Evolutionary conservation across 1,140 invertebrate genomes (phyloP).

Genomic region (Caenorhabditis brenneri): DNA sequence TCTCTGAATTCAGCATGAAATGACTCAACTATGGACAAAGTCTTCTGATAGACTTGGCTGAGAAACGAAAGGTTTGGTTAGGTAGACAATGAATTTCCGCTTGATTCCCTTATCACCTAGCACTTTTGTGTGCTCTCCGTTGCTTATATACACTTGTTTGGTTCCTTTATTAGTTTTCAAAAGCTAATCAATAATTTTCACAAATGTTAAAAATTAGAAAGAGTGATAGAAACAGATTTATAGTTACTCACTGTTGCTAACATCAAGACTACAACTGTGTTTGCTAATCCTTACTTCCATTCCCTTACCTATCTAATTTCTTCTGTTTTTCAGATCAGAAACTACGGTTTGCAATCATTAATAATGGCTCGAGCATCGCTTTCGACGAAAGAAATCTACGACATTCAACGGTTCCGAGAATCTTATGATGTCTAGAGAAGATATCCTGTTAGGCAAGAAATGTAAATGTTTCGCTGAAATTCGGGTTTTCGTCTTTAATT

Average conservation of each 20-base stretch:
- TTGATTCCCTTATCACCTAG: constrained; percentile 21
- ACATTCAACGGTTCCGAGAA: constrained; percentile 26
- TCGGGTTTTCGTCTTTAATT: constrained; percentile 13
- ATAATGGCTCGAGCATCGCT: constrained; percentile 43
- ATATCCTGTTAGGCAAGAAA: not conserved
- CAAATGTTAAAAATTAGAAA: not conserved
- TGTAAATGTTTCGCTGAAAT: constrained; percentile 18
- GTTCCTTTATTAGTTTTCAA: not conserved
- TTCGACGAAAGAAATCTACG: constrained; percentile 27
- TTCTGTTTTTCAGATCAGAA: constrained; percentile 26
- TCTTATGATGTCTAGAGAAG: not conserved
- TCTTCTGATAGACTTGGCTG: not conserved
- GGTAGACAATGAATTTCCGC: not conserved
- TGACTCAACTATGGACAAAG: not conserved
- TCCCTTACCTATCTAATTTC: not conserved
- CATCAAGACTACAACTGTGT: not conserved
- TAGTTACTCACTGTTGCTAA: not conserved
- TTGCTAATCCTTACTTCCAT: not conserved
- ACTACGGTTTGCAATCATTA: constrained; percentile 24
- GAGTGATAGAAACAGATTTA: constrained; percentile 12
- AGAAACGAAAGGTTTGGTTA: not conserved
- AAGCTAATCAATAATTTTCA: not conserved
- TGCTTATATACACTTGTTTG: not conserved
- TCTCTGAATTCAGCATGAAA: constrained; percentile 21
- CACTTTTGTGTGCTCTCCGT: not conserved